Evolutionary conservation across 2,797 vertebrate genomes (phyloP).

Genomic region (Ptychadena robeensis): DNA sequence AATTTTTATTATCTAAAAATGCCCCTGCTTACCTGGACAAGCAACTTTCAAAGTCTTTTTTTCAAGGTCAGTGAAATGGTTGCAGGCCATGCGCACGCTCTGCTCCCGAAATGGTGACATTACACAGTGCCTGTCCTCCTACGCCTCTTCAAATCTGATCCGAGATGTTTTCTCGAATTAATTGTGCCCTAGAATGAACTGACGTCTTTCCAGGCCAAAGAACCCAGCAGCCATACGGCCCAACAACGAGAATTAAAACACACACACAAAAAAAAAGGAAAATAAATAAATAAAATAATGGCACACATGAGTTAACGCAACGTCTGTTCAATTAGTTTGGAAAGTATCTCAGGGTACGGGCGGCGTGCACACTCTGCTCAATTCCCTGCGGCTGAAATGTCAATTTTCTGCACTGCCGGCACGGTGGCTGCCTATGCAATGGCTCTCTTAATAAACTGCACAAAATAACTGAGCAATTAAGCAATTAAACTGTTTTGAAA

Average conservation of each 20-base stretch:
- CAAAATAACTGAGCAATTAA: conserved; percentile 88
- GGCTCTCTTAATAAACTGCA: conserved; percentile 86
- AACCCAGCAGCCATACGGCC: neutral
- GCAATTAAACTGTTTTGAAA: conserved; percentile 87
- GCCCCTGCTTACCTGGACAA: neutral
- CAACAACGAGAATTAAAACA: neutral
- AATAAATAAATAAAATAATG: neutral
- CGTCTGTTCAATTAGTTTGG: conserved; percentile 88
- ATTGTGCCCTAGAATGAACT: conserved; percentile 18
- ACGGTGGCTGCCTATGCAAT: conserved; percentile 79
- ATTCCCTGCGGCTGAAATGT: conserved; percentile 87
- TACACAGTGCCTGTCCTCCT: neutral
- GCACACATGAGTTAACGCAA: conserved; percentile 68
- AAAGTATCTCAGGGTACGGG: conserved; percentile 76
- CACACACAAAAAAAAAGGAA: conserved; percentile 4
- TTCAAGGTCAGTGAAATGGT: neutral
- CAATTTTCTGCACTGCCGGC: conserved; percentile 91
- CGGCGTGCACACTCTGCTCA: conserved; percentile 74
- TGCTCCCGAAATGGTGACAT: neutral
- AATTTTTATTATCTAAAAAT: too few relatives aligned
- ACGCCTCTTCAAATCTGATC: neutral
- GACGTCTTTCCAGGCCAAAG: neutral
- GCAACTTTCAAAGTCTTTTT: neutral
- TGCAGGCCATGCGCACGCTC: neutral
- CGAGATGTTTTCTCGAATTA: conserved; percentile 42